Evolutionary conservation across 2,113 vertebrate genomes (phyloP).

Genomic region (Corydoras maculifer): DNA sequence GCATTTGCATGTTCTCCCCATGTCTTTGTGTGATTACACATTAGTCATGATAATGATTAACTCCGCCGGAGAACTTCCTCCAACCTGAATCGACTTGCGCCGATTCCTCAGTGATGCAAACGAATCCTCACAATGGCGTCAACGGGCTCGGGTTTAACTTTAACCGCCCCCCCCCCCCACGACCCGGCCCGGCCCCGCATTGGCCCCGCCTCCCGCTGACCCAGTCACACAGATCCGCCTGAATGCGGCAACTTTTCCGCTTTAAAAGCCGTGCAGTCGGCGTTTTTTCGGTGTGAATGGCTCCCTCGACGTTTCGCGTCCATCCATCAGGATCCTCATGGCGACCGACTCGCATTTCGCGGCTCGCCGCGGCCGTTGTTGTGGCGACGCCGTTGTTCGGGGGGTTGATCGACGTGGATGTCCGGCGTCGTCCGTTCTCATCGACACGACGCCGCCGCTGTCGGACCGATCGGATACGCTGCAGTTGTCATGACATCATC

Average conservation of each 20-base stretch:
- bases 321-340: constrained; percentile 67
- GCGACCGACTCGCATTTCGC: constrained; percentile 80
- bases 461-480: too few relatives aligned
- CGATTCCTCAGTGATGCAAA: constrained; percentile 28
- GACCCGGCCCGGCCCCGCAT: too few relatives aligned
- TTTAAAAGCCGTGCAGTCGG: too few relatives aligned
- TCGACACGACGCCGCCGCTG: too few relatives aligned
- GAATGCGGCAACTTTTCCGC: not conserved
- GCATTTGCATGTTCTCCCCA: too few relatives aligned
- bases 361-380: constrained; percentile 68
- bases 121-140: constrained; percentile 18
- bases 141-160: constrained; percentile 46
- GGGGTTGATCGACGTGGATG: constrained; percentile 82
- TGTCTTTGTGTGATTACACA: too few relatives aligned
- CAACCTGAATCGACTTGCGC: constrained; percentile 2
- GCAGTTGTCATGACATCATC: too few relatives aligned
- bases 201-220: not conserved
- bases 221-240: not conserved
- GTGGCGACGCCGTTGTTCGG: constrained; percentile 77
- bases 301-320: constrained; percentile 77
- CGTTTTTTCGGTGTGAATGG: constrained; percentile 34
- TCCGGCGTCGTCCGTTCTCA: constrained; percentile 10
- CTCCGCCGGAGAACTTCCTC: constrained; percentile 12
- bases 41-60: constrained; percentile 4
- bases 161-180: constrained; percentile 36